Percentiles rank a stretch among this genome's conserved stretches.
Conservation (phyloP, 1,140 invertebrate species). For the Euwallacea fornicatus region DNA sequence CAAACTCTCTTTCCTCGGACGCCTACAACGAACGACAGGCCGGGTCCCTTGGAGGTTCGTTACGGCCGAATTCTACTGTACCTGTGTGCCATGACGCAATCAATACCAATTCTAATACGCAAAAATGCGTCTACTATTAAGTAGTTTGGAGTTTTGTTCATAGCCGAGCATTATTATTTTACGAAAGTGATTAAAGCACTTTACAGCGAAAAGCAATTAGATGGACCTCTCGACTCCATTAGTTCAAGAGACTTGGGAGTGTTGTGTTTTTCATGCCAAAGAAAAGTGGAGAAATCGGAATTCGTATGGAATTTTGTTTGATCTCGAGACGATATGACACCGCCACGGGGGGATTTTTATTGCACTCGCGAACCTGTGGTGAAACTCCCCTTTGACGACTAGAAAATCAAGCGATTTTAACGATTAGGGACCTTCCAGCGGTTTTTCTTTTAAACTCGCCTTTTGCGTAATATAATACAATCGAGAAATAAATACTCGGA, state of each 20-base stretch:
- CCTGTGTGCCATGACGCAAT: too few species aligned
- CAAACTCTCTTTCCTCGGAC: too few species aligned
- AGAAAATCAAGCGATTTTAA: background rate
- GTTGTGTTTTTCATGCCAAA: background rate
- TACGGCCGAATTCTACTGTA: too few species aligned
- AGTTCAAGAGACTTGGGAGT: background rate
- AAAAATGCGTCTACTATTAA: too few species aligned
- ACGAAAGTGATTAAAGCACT: background rate
- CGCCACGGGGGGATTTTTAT: background rate
- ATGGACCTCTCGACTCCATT: constrained; percentile 1
- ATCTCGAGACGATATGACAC: background rate
- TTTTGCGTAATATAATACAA: background rate
- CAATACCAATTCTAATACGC: too few species aligned
- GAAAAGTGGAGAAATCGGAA: constrained; percentile 2
- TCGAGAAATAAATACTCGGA: background rate
- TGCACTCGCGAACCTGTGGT: background rate
- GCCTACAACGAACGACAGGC: too few species aligned
- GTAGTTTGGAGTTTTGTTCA: too few species aligned
- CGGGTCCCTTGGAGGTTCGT: too few species aligned
- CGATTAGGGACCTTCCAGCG: background rate
- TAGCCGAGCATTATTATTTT: background rate
- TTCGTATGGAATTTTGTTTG: background rate
- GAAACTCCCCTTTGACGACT: background rate
- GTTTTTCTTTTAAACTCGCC: background rate
- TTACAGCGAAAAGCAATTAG: constrained; percentile 2